Evolutionary conservation across 2,888 invertebrate genomes (phyloP), one percentile per base, ranked within the genome.

Genomic region (Lagria hirta): DNA sequence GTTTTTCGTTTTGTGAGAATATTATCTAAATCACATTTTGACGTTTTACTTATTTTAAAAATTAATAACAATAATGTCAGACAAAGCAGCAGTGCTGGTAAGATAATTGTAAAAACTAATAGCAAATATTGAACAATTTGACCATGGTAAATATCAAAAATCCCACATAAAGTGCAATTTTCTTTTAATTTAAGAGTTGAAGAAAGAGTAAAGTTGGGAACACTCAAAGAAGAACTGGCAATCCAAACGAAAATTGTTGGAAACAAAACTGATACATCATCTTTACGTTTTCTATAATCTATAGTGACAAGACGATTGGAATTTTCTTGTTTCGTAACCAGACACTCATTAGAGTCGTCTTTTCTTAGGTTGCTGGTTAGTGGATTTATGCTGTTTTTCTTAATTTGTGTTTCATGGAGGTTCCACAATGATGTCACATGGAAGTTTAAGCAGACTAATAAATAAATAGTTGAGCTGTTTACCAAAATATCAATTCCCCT

Each of bases 231-330:
- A 24, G 75, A 62, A 18, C 79, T 73, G 29, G 80, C 61, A 48
- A 79, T 71, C 81, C 81, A 81, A 29, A 81, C 73, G 51, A 80
- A 75, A 38, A 77, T 58, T 13, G 74, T 71, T 1, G 81, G 81
- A 29, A 76, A 71, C 20, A 74, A 62, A 14, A 79, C 74, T 7
- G 78, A 73, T 20, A 81, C 66, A 38, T 66, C 64, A 17, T 65
- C 70, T 46, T 73, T 71, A 16, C 70, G 62, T 44, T 73, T 65
- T 28, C 75, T 65, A 54, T 80, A 80, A 58, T 80, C 78, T 4
- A 79, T 72, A 34, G 75, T 75, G 66, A 80, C 73, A 8, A 74
- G 75, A 35, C 78, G 71, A 27, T 74, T 74, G 1, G 75, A 73
- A 12, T 72, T 61, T 43, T 60, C 64, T 16, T 51, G 51, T 49